Evolutionary conservation across 2,113 vertebrate species (phyloP).

Genomic region (Sciurus niger): DNA sequence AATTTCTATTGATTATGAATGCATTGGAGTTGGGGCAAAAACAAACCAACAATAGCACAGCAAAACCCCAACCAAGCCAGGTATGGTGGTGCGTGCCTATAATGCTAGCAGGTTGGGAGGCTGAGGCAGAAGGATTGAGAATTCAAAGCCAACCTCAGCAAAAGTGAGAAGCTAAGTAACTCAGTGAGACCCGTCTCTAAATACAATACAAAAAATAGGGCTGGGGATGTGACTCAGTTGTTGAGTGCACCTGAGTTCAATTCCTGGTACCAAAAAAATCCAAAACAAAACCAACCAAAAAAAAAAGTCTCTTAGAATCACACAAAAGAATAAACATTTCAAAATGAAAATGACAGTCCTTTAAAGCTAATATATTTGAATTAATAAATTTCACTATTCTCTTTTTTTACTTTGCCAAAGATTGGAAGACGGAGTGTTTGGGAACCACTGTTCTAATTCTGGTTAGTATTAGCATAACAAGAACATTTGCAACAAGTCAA

Average conservation of each 20-base stretch:
- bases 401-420: neutral
- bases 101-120: no score
- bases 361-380: neutral
- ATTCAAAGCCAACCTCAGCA: no score
- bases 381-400: neutral
- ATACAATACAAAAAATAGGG: no score
- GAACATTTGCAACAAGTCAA: constrained; percentile 22
- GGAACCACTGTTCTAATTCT: neutral
- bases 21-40: neutral
- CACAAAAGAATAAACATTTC: constrained; percentile 24
- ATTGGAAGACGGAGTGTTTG: neutral
- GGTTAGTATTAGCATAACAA: neutral
- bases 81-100: no score
- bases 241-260: no score
- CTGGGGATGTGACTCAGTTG: no score
- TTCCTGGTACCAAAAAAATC: no score
- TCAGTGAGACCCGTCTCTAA: no score
- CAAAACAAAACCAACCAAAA: no score
- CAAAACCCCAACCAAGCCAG: neutral
- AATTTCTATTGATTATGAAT: constrained; percentile 50
- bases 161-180: no score
- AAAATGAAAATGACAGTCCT: neutral
- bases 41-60: neutral
- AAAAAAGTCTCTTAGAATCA: neutral
- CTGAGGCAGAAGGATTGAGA: no score